Evolutionary conservation across 2,888 invertebrate species (phyloP).

Genomic region (Aphidoletes aphidimyza): DNA sequence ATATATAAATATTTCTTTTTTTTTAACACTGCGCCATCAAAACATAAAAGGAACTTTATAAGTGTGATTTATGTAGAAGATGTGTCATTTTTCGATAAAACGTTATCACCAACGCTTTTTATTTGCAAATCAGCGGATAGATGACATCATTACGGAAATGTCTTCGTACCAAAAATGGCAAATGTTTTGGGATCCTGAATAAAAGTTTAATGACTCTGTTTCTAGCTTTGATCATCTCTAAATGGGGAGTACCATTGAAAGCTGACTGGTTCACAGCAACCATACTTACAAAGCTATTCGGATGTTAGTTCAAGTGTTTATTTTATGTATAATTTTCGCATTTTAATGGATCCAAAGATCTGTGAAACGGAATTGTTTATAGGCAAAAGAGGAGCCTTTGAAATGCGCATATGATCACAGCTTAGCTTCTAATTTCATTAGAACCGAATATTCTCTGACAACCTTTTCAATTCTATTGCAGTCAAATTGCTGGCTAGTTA

Average conservation of each 20-base stretch:
- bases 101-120: neutral
- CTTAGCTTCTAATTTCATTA: neutral
- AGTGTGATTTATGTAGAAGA: constrained; percentile 37
- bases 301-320: constrained; percentile 2
- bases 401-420: neutral
- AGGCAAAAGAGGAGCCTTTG: neutral
- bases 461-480: too few species aligned
- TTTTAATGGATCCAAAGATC: neutral
- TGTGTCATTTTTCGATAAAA: constrained; percentile 49
- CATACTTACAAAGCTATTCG: neutral
- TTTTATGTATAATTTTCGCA: neutral
- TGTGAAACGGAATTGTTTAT: neutral
- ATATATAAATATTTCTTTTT: neutral
- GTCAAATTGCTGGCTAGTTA: too few species aligned
- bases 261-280: neutral
- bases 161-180: neutral
- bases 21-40: neutral
- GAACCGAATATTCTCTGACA: too few species aligned
- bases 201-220: neutral
- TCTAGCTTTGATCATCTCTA: neutral
- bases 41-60: constrained; percentile 25
- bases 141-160: neutral
- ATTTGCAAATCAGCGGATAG: constrained; percentile 22
- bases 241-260: too few species aligned
- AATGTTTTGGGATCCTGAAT: neutral